A percentile compares a stretch with the other conserved stretches of the same genome.
Conservation (phyloP, 2,113 vertebrate species). For the mouse (Mus musculus) region GRCm39 chr9:107946001-107946500, state of each 20-base stretch:
- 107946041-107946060: background rate
- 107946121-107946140: background rate
- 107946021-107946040: background rate
- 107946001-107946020: background rate
- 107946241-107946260: conserved; percentile 95
- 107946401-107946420: conserved; percentile 93
- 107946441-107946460: conserved; percentile 93
- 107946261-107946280: conserved; percentile 88
- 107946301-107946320: background rate
- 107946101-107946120: background rate
- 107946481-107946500: conserved; percentile 93
- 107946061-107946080: background rate
- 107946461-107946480: conserved; percentile 93
- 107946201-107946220: conserved; percentile 96
- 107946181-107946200: conserved; percentile 95
- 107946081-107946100: background rate
- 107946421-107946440: conserved; percentile 93
- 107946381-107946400: conserved; percentile 91
- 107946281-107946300: conserved; percentile 93
- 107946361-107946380: conserved; percentile 89
- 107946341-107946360: background rate
- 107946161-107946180: background rate
- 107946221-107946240: conserved; percentile 93
- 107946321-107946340: background rate
- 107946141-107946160: rapidly evolving